A percentile compares a stretch with the other conserved stretches of the same genome.
Evolutionary conservation across 2,888 invertebrate genomes (phyloP).

Genomic region (Apodemia mormo): DNA sequence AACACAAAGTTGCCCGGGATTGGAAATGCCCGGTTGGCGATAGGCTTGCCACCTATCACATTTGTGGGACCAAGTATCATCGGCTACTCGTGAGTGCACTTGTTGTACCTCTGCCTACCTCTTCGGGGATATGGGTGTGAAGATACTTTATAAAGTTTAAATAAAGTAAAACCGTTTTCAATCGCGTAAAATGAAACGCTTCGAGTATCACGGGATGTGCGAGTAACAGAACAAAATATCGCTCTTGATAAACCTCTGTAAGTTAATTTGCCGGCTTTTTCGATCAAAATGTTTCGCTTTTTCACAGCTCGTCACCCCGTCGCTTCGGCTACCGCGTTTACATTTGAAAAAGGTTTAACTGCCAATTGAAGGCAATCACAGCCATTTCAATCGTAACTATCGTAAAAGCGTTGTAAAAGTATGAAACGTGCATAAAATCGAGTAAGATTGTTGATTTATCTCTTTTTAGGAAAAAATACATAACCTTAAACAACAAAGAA

Average conservation of each 20-base stretch:
- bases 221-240: background rate
- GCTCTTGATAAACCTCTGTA: background rate
- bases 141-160: too few relatives aligned
- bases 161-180: too few relatives aligned
- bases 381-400: constrained; percentile 3
- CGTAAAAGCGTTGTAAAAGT: background rate
- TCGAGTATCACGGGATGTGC: background rate
- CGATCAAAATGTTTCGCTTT: background rate
- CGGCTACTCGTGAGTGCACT: too few relatives aligned
- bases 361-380: constrained; percentile 4
- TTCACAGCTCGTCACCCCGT: constrained; percentile 9
- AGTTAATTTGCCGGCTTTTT: constrained; percentile 2
- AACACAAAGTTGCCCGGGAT: too few relatives aligned
- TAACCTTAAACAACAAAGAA: too few relatives aligned
- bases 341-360: constrained; percentile 17
- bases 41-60: too few relatives aligned
- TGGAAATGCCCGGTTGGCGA: too few relatives aligned
- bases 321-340: background rate
- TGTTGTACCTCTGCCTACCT: too few relatives aligned
- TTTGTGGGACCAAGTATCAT: too few relatives aligned
- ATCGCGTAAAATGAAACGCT: too few relatives aligned
- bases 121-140: too few relatives aligned
- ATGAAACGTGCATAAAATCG: background rate
- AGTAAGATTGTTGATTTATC: background rate
- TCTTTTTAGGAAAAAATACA: too few relatives aligned